phyloP scores from a whole-genome alignment of 2,113 vertebrate genomes.

The Heterotilapia buettikoferi region DNA sequence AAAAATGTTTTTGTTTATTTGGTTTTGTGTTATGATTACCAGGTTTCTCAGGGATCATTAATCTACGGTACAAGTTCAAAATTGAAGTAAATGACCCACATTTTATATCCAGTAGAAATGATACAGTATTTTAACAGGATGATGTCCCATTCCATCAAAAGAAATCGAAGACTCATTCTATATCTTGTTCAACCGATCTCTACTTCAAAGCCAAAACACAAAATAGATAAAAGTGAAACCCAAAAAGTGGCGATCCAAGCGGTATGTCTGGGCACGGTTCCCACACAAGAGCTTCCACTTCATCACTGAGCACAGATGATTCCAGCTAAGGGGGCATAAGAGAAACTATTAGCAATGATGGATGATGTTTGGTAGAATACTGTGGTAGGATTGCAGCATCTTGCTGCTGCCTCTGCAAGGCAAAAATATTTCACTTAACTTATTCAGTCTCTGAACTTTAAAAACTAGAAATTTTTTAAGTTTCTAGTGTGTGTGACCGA shows the following conservation, averaged over 20 bases:
- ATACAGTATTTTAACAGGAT: not conserved
- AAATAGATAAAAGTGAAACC: not conserved
- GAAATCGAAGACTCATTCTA: not conserved
- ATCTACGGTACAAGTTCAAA: not conserved
- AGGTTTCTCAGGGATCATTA: rapidly evolving
- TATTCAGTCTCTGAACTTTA: not conserved
- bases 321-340: not conserved
- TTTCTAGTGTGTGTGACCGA: not conserved
- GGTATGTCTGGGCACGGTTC: not conserved
- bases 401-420: not conserved
- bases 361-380: not conserved
- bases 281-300: not conserved
- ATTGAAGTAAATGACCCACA: not conserved
- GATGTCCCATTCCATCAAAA: not conserved
- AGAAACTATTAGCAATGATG: not conserved
- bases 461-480: rapidly evolving
- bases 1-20: not conserved
- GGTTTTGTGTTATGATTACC: not conserved
- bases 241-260: not conserved
- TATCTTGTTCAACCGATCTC: not conserved
- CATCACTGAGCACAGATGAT: not conserved
- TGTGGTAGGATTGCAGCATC: not conserved
- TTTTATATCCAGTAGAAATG: not conserved
- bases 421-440: not conserved
- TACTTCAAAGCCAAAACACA: not conserved